phyloP scores from a whole-genome alignment of 2,888 invertebrate species.

The Acanthosepion lycidas region DNA sequence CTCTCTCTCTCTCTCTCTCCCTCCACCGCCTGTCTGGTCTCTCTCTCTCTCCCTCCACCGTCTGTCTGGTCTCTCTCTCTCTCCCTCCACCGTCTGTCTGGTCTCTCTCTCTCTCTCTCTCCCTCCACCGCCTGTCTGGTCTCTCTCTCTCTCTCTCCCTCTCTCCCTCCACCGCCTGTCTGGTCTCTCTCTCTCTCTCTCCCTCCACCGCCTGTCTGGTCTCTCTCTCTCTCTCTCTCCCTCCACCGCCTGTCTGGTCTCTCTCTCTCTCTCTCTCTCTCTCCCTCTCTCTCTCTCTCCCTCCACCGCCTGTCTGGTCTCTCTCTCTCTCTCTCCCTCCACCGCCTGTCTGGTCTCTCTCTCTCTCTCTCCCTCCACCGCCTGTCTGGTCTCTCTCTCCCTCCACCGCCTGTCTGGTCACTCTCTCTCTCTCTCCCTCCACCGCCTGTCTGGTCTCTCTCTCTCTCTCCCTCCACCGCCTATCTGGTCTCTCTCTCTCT shows the following conservation, averaged over 20 bases:
- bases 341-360: no score
- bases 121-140: background rate
- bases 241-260: no score
- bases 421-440: background rate
- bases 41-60: no score
- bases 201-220: background rate
- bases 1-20: background rate
- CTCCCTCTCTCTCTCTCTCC: no score
- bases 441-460: background rate
- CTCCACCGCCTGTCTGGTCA: background rate
- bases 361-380: background rate
- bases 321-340: no score
- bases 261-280: no score
- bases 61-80: background rate
- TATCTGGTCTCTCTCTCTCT: background rate
- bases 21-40: background rate
- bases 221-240: background rate
- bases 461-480: no score
- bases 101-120: background rate
- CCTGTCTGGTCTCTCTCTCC: background rate
- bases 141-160: constrained; percentile 22
- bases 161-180: background rate
- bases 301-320: no score
- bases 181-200: background rate
- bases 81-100: no score